Conservation (phyloP, 1,140 invertebrate genomes). For the Drosophila kepulauana region DNA sequence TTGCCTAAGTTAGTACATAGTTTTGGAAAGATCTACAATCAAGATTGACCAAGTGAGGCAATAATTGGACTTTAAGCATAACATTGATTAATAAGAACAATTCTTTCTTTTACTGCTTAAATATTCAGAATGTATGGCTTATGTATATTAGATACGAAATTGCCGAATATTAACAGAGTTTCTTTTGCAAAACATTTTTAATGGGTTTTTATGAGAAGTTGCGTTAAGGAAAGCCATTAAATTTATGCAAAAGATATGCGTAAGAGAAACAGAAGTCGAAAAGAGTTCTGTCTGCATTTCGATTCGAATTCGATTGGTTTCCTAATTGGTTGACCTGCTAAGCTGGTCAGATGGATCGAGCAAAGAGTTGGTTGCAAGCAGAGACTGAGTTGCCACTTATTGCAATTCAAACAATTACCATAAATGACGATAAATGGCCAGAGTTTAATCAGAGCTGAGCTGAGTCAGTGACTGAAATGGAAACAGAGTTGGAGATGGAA, state of each 20-base stretch:
- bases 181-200: too few relatives aligned
- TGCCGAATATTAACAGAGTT: too few relatives aligned
- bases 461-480: constrained; percentile 4
- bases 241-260: constrained; percentile 1
- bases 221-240: too few relatives aligned
- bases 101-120: too few relatives aligned
- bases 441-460: constrained; percentile 63
- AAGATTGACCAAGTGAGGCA: too few relatives aligned
- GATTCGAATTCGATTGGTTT: constrained; percentile 2
- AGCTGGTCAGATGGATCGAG: not conserved
- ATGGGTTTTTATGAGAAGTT: too few relatives aligned
- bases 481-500: not conserved
- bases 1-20: too few relatives aligned
- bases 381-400: constrained; percentile 40
- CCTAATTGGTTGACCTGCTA: constrained; percentile 37
- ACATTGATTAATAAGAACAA: too few relatives aligned
- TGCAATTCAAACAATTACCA: constrained; percentile 69
- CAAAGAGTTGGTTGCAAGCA: not conserved
- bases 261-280: not conserved
- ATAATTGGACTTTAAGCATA: too few relatives aligned
- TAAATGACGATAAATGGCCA: constrained; percentile 73
- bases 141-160: too few relatives aligned
- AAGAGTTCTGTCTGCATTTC: constrained; percentile 1
- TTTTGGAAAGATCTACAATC: too few relatives aligned
- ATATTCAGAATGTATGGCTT: too few relatives aligned